These are phyloP conservation scores for Ditula angustiorana DNA, from an alignment of 2,888 invertebrate species.

Conservation along the genomic window DNA sequence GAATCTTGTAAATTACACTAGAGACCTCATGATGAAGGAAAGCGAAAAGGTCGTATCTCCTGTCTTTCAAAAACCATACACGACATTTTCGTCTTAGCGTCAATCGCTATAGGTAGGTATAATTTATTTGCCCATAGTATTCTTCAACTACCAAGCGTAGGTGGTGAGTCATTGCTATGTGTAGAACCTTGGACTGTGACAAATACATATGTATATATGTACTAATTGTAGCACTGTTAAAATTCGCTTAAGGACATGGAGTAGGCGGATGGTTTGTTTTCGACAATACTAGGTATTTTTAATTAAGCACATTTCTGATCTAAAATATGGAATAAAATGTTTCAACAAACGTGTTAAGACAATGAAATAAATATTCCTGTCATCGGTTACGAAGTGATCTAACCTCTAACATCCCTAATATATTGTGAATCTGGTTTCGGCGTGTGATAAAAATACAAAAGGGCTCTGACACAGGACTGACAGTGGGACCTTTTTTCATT, in stretches of 20 bases:
- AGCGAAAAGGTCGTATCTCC: too few relatives aligned
- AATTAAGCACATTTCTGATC: background rate
- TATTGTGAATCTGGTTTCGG: slow-evolving; percentile 29
- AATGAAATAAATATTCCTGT: background rate
- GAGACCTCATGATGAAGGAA: too few relatives aligned
- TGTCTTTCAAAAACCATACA: too few relatives aligned
- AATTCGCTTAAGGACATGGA: background rate
- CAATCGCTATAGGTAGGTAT: background rate
- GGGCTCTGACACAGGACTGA: slow-evolving; percentile 49
- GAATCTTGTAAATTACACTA: background rate
- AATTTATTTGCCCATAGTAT: background rate
- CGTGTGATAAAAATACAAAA: slow-evolving; percentile 57
- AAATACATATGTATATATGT: background rate
- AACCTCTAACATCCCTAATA: slow-evolving; percentile 10
- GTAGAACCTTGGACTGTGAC: background rate
- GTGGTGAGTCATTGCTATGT: background rate
- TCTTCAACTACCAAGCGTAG: background rate
- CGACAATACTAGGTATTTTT: background rate
- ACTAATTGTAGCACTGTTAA: background rate
- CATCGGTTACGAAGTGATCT: background rate
- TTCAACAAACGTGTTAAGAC: background rate
- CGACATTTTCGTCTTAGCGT: too few relatives aligned
- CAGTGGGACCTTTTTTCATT: slow-evolving; percentile 46
- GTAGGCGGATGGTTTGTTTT: background rate
- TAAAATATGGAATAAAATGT: background rate